Conservation (phyloP, 2,797 vertebrate species). For the Muscicapa comitata region DNA sequence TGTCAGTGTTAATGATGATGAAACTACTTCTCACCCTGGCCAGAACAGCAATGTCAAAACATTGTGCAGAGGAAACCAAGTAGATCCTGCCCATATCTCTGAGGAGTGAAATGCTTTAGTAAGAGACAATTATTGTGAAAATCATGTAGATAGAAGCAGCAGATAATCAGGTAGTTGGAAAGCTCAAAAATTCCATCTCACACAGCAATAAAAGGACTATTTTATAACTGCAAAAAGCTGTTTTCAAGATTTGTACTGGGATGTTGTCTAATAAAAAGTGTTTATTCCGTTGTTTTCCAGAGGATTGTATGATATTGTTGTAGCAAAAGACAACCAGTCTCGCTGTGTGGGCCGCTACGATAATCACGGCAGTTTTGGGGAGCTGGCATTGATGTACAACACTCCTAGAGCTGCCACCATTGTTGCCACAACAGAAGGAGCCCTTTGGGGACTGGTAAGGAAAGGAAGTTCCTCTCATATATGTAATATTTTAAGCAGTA, state of each 20-base stretch:
- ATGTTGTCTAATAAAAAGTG: neutral
- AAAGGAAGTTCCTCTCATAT: neutral
- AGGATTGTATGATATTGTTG: constrained; percentile 90
- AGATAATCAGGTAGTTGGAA: neutral
- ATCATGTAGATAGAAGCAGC: neutral
- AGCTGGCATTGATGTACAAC: constrained; percentile 98
- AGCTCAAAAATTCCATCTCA: neutral
- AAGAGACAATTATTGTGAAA: neutral
- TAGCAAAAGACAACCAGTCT: constrained; percentile 82
- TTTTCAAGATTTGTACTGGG: neutral
- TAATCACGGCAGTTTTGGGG: constrained; percentile 95
- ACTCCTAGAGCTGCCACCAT: constrained; percentile 96
- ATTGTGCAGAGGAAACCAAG: neutral
- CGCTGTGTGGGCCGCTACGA: constrained; percentile 90
- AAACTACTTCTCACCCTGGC: neutral
- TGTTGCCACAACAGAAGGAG: constrained; percentile 87
- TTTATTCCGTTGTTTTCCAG: constrained; percentile 68
- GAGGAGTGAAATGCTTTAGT: neutral
- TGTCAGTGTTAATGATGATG: neutral
- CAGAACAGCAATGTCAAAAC: neutral
- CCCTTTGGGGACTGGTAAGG: constrained; percentile 96
- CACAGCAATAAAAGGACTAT: neutral
- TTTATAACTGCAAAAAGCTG: neutral
- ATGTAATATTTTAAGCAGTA: neutral
- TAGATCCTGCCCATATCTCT: neutral